A percentile compares a stretch with the other conserved stretches of the same genome.
phyloP scores from a whole-genome alignment of 2,113 vertebrate species.

The Cygnus buccinator region DNA sequence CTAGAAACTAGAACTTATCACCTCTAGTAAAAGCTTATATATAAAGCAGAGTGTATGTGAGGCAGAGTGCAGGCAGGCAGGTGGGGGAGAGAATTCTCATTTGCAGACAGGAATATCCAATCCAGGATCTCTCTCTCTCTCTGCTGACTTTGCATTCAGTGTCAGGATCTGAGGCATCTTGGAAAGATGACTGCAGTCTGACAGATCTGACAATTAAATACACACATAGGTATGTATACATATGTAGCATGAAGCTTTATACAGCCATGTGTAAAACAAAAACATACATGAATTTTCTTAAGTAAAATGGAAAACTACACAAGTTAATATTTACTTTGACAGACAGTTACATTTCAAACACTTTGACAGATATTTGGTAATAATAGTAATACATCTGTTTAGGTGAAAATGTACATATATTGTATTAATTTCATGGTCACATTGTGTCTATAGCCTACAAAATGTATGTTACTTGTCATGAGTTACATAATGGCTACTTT shows the following conservation, averaged over 20 bases:
- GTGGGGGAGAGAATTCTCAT: neutral
- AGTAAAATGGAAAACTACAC: neutral
- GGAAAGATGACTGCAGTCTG: neutral
- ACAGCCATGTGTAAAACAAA: neutral
- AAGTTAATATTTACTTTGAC: neutral
- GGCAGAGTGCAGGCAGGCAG: accelerated
- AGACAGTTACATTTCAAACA: neutral
- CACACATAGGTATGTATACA: neutral
- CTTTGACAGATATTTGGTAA: neutral
- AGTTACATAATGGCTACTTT: neutral
- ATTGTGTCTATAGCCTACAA: neutral
- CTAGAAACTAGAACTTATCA: neutral
- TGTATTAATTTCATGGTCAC: neutral
- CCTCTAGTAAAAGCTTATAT: neutral
- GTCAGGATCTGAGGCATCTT: neutral
- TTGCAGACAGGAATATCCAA: neutral
- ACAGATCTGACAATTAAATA: neutral
- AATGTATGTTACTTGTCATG: neutral
- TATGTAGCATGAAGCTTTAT: neutral
- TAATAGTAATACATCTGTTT: neutral
- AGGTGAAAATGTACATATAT: neutral
- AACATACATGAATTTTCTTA: neutral
- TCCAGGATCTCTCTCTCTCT: neutral
- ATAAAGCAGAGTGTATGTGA: no score
- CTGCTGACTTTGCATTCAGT: neutral